Evolutionary conservation across 2,113 vertebrate species (phyloP).

Genomic region (Martes martes): DNA sequence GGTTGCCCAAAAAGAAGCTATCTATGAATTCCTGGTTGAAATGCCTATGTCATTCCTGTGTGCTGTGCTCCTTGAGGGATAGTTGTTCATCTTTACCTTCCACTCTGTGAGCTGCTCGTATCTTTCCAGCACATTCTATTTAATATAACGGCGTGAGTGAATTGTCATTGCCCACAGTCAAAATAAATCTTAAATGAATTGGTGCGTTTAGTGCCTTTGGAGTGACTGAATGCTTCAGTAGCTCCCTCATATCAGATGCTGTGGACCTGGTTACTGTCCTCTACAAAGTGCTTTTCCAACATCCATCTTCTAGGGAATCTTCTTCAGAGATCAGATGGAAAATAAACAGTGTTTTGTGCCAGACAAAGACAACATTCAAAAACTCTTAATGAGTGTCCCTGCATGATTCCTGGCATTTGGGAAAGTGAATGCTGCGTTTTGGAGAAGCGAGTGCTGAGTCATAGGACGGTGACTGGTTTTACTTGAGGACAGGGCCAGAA

Average conservation of each 20-base stretch:
- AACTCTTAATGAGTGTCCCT: background rate
- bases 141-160: background rate
- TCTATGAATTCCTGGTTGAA: background rate
- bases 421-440: background rate
- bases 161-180: background rate
- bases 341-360: background rate
- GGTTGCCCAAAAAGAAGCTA: background rate
- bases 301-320: background rate
- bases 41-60: background rate
- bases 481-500: background rate
- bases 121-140: background rate
- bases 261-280: background rate
- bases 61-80: background rate
- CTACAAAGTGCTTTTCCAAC: background rate
- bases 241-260: background rate
- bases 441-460: background rate
- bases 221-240: background rate
- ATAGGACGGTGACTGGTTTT: background rate
- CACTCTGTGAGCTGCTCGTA: background rate
- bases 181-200: background rate
- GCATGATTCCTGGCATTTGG: background rate
- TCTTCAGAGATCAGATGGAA: background rate
- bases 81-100: background rate
- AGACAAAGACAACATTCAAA: background rate
- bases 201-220: background rate